Evolutionary conservation across 2,113 vertebrate species (phyloP).

Genomic region (Campylomormyrus numenius): DNA sequence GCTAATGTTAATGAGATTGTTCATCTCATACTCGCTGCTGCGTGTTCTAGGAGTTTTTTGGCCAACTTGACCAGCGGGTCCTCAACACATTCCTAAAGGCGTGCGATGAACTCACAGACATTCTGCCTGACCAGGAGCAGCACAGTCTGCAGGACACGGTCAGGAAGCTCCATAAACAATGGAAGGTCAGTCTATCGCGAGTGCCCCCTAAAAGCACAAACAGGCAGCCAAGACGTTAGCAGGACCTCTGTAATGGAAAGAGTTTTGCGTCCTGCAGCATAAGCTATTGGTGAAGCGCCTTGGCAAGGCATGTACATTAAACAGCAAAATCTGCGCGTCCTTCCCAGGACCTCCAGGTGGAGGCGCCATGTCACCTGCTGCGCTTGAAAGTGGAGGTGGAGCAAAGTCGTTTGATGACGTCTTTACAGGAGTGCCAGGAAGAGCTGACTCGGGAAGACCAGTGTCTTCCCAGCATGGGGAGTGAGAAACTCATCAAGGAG

Average conservation of each 20-base stretch:
- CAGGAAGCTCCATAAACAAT: slow-evolving; percentile 86
- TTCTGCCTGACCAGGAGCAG: slow-evolving; percentile 89
- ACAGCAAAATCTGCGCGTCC: neutral
- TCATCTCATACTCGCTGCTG: neutral
- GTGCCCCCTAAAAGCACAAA: neutral
- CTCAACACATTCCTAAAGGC: slow-evolving; percentile 92
- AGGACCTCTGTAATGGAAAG: neutral
- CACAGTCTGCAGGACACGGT: slow-evolving; percentile 88
- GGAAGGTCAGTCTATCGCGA: slow-evolving; percentile 74
- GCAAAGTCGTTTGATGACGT: slow-evolving; percentile 65
- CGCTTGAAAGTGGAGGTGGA: slow-evolving; percentile 83
- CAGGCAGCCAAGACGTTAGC: neutral
- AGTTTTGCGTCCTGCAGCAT: neutral
- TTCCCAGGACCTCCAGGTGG: slow-evolving; percentile 80
- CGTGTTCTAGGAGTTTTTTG: slow-evolving; percentile 81
- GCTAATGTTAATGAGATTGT: neutral
- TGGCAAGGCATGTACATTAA: neutral
- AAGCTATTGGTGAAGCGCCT: neutral
- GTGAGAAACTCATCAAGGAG: slow-evolving; percentile 80
- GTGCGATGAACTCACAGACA: slow-evolving; percentile 93
- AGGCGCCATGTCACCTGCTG: slow-evolving; percentile 80
- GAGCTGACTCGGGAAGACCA: slow-evolving; percentile 79
- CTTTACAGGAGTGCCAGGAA: slow-evolving; percentile 73
- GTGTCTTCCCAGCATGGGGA: slow-evolving; percentile 69
- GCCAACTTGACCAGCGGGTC: slow-evolving; percentile 83